These are phyloP conservation scores for Aurelia sp. DNA, from an alignment of 30 jellyfish, hydroid and myxozoan genomes.

Conservation along the genomic window DNA sequence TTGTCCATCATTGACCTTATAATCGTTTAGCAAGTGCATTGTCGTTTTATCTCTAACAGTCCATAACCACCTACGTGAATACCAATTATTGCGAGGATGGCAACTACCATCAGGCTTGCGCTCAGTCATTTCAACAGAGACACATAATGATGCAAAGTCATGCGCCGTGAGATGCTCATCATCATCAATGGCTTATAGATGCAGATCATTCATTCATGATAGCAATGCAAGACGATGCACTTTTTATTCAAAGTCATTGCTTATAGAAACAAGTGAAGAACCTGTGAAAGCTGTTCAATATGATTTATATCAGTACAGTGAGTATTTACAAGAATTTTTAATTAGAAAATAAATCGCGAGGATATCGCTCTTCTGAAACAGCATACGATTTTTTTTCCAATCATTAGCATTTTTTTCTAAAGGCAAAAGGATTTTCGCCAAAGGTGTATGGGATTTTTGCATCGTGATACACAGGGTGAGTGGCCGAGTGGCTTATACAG, in stretches of 20 bases:
- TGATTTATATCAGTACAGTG: conserved; percentile 84
- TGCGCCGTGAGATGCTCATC: conserved; percentile 69
- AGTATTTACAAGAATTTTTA: not conserved
- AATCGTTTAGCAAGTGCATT: no score
- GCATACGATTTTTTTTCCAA: no score
- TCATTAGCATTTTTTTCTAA: no score
- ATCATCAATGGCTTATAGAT: conserved; percentile 23
- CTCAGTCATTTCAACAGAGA: conserved; percentile 31
- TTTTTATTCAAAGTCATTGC: conserved; percentile 61
- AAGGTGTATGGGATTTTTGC: no score
- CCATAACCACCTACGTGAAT: conserved; percentile 65
- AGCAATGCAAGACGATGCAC: conserved; percentile 51
- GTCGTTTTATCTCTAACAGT: conserved; percentile 37
- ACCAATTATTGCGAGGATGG: conserved; percentile 65
- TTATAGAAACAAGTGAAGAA: conserved; percentile 50
- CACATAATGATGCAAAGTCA: conserved; percentile 13
- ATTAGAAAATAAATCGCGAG: no score
- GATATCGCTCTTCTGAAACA: no score
- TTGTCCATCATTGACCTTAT: no score
- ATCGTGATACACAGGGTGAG: no score
- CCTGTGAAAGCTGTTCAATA: conserved; percentile 38
- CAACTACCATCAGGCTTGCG: conserved; percentile 70
- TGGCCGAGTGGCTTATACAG: no score
- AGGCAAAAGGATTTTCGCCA: no score
- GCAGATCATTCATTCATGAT: conserved; percentile 85